These are phyloP conservation scores for Pseudochromis fuscus DNA, from an alignment of 2,797 vertebrate genomes.

Conservation along the genomic window DNA sequence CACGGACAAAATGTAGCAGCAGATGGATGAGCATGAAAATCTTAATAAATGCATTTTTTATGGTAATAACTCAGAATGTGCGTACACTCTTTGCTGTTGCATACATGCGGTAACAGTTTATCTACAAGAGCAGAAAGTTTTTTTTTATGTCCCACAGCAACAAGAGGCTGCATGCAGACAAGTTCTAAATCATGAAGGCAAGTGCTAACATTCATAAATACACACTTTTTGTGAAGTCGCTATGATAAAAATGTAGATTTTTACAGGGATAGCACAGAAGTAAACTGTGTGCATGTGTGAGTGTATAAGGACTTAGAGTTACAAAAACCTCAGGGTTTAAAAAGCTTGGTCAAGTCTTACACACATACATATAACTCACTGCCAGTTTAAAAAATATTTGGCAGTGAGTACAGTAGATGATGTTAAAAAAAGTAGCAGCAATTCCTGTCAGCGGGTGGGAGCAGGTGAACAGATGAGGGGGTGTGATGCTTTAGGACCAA, in stretches of 20 bases:
- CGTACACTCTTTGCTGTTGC: slow-evolving; percentile 10
- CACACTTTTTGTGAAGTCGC: background rate
- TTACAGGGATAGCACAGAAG: background rate
- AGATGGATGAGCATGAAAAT: slow-evolving; percentile 2
- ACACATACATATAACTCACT: background rate
- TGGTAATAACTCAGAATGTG: slow-evolving; percentile 2
- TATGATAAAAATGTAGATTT: background rate
- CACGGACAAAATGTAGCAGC: slow-evolving; percentile 29
- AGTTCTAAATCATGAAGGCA: background rate
- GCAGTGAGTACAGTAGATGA: slow-evolving; percentile 14
- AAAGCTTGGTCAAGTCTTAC: background rate
- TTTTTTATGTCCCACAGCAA: background rate
- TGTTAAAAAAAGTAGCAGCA: slow-evolving; percentile 18
- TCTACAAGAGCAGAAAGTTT: background rate
- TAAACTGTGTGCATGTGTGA: background rate
- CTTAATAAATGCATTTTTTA: slow-evolving; percentile 13
- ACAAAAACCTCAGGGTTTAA: background rate
- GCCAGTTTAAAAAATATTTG: slow-evolving; percentile 11
- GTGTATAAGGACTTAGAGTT: background rate
- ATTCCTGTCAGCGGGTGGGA: slow-evolving; percentile 6
- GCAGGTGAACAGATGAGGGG: slow-evolving; percentile 28
- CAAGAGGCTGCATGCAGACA: slow-evolving; percentile 2
- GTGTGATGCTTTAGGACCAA: slow-evolving; percentile 61
- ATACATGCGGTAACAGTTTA: slow-evolving; percentile 7
- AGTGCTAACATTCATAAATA: background rate